Percentiles rank a stretch among this genome's conserved stretches.
Conservation (phyloP, 2,797 vertebrate genomes). For the Fratercula arctica region DNA sequence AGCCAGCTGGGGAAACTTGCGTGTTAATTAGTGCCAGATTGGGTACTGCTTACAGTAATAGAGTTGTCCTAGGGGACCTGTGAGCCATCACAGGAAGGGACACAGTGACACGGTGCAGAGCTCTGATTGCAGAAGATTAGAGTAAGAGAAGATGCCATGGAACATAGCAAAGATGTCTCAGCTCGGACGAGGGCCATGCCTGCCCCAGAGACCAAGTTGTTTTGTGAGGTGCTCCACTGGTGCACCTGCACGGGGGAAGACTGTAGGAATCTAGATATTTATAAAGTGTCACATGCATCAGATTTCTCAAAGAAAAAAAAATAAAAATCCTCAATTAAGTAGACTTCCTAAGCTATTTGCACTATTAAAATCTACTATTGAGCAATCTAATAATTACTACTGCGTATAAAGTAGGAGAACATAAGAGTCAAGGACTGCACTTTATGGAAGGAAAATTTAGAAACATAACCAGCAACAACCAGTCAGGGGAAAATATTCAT, state of each 20-base stretch:
- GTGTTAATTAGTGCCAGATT: background rate
- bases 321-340: background rate
- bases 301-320: background rate
- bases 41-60: background rate
- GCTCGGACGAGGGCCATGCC: accelerated
- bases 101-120: background rate
- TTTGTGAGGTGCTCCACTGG: background rate
- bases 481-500: background rate
- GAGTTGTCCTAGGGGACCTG: background rate
- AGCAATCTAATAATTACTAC: background rate
- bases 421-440: background rate
- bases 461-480: background rate
- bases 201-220: background rate
- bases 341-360: background rate
- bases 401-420: background rate
- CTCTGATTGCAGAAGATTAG: background rate
- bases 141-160: background rate
- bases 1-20: background rate
- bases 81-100: background rate
- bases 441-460: background rate
- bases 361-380: background rate
- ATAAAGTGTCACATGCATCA: background rate
- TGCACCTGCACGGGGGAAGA: too few species aligned
- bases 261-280: background rate
- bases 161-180: background rate